A percentile compares a stretch with the other conserved stretches of the same genome.
phyloP scores from a whole-genome alignment of 2,113 vertebrate genomes.

The Opisthocomus hoazin region DNA sequence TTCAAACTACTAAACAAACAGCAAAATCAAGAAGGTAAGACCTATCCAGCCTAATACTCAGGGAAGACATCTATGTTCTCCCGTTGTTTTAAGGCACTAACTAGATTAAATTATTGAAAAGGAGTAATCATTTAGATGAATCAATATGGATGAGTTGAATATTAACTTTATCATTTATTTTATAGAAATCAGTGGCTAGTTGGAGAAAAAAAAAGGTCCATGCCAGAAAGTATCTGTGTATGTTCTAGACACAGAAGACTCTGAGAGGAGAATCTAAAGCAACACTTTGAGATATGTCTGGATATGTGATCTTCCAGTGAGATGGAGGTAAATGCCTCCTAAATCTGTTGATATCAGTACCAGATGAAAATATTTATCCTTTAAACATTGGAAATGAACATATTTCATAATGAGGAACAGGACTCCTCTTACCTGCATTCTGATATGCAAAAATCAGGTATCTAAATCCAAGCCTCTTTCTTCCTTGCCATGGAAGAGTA shows the following conservation, averaged over 20 bases:
- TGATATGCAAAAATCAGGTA: not conserved
- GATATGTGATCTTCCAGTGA: not conserved
- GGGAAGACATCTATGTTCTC: not conserved
- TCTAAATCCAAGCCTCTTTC: not conserved
- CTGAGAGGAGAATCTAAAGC: not conserved
- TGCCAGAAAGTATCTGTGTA: not conserved
- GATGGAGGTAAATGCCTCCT: not conserved
- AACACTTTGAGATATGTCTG: not conserved
- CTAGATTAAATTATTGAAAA: not conserved
- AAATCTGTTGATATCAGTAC: not conserved
- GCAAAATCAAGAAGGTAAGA: not conserved
- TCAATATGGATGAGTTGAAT: not conserved
- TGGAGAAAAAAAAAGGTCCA: not conserved
- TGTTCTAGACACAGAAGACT: not conserved
- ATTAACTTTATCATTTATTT: not conserved
- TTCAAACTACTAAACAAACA: not conserved
- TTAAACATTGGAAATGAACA: not conserved
- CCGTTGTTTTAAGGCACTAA: not conserved
- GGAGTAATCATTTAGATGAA: not conserved
- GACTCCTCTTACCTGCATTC: not conserved
- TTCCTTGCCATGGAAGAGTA: not conserved
- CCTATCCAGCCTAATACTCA: not conserved
- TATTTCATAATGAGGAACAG: not conserved
- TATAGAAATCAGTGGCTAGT: not conserved
- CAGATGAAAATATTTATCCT: not conserved